Evolutionary conservation across 2,113 vertebrate species (phyloP).

Genomic region (Uria aalge): DNA sequence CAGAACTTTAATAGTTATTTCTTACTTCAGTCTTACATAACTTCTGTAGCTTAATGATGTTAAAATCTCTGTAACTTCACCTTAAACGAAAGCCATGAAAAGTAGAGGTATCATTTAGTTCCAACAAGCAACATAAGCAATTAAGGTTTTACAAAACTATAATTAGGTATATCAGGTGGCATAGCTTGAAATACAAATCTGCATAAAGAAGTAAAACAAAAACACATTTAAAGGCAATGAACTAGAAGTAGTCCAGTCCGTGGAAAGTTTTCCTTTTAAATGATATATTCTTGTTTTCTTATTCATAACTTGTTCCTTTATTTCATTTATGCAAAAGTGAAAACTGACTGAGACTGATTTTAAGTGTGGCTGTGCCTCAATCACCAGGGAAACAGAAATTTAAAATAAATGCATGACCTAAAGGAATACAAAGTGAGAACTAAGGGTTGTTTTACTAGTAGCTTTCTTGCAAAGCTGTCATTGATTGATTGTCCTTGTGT

Average conservation of each 20-base stretch:
- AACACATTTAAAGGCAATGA: neutral
- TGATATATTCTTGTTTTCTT: neutral
- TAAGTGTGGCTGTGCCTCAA: neutral
- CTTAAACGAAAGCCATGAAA: neutral
- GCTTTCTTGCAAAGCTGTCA: constrained; percentile 25
- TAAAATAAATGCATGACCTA: neutral
- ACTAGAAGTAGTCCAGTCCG: neutral
- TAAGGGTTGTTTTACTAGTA: neutral
- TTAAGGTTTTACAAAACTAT: neutral
- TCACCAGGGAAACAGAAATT: neutral
- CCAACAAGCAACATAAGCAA: neutral
- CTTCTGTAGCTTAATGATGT: neutral
- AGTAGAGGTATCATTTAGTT: neutral
- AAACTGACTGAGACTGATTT: neutral
- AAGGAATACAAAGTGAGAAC: neutral
- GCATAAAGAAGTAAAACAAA: neutral
- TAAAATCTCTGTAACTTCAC: neutral
- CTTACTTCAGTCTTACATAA: neutral
- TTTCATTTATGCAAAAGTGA: neutral
- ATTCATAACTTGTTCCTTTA: neutral
- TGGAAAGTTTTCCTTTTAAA: neutral
- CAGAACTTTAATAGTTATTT: neutral
- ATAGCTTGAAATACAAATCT: neutral
- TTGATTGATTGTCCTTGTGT: constrained; percentile 50
- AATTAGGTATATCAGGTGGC: neutral